Evolutionary conservation across 2,113 vertebrate species (phyloP).

Genomic region (Motacilla tschutschensis): DNA sequence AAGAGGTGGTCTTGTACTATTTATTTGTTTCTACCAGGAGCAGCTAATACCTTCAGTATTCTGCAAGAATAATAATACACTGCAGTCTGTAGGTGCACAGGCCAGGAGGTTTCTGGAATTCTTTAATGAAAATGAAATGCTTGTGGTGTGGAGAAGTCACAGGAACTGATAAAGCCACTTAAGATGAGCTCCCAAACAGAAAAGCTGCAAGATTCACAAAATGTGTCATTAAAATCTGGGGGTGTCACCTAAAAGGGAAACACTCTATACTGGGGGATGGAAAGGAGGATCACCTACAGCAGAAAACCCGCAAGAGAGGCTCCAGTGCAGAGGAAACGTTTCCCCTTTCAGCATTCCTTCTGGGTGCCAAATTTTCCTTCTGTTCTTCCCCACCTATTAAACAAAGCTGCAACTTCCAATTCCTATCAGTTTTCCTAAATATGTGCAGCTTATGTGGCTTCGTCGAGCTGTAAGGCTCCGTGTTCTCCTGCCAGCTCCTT

Average conservation of each 20-base stretch:
- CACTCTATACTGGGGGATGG: neutral
- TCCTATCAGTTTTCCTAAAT: slow-evolving; percentile 65
- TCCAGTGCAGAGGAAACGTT: slow-evolving; percentile 48
- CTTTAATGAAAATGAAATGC: neutral
- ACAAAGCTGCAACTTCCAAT: slow-evolving; percentile 70
- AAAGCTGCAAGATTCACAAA: neutral
- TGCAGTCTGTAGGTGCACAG: neutral
- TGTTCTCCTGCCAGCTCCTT: slow-evolving; percentile 59
- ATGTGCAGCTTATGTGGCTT: slow-evolving; percentile 64
- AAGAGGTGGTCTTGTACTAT: neutral
- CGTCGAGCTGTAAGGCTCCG: slow-evolving; percentile 46
- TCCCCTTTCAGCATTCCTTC: slow-evolving; percentile 60
- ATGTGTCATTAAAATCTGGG: neutral
- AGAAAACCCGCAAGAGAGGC: neutral
- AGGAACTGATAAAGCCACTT: neutral
- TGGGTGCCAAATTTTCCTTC: slow-evolving; percentile 66
- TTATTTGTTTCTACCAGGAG: neutral
- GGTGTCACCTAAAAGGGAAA: neutral
- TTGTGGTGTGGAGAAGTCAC: neutral
- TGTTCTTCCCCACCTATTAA: slow-evolving; percentile 66
- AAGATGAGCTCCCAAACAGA: neutral
- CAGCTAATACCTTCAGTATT: neutral
- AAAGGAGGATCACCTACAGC: slow-evolving; percentile 35
- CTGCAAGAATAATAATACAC: neutral
- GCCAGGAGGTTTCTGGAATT: neutral